Conservation (phyloP, 2,113 vertebrate species). For the Cochlearius cochlearius region DNA sequence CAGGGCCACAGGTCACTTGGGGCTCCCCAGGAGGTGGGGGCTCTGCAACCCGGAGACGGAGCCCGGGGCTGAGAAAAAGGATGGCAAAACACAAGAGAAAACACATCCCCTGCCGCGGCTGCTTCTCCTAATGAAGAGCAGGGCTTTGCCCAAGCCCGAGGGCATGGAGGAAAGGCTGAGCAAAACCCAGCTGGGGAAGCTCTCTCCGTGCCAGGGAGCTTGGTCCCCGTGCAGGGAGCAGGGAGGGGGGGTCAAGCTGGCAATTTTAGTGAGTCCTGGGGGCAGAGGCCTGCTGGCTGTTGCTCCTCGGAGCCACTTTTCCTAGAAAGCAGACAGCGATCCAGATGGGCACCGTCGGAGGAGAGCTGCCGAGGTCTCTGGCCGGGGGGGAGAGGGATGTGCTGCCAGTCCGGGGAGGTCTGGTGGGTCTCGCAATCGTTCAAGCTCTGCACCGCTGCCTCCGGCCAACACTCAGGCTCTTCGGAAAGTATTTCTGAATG, state of each 20-base stretch:
- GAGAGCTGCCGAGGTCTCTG: not conserved
- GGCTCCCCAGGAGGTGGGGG: not conserved
- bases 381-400: not conserved
- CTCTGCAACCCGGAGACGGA: not conserved
- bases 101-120: slow-evolving; percentile 7
- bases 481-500: slow-evolving; percentile 54
- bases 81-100: not conserved
- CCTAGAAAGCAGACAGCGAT: not conserved
- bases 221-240: not conserved
- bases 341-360: not conserved
- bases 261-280: not conserved
- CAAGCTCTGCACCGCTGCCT: not conserved
- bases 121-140: slow-evolving; percentile 12
- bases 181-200: not conserved
- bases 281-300: not conserved
- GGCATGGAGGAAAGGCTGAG: not conserved
- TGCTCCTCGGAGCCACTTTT: not conserved
- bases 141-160: not conserved
- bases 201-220: not conserved
- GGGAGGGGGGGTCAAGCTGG: not conserved
- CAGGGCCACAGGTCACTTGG: rapidly evolving
- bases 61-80: not conserved
- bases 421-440: not conserved
- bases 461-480: not conserved
- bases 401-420: slow-evolving; percentile 4